Percentiles rank a stretch among this genome's conserved stretches.
These are phyloP conservation scores for Erythrocebus patas DNA, from an alignment of 2,113 vertebrate species.

Conservation along the genomic window DNA sequence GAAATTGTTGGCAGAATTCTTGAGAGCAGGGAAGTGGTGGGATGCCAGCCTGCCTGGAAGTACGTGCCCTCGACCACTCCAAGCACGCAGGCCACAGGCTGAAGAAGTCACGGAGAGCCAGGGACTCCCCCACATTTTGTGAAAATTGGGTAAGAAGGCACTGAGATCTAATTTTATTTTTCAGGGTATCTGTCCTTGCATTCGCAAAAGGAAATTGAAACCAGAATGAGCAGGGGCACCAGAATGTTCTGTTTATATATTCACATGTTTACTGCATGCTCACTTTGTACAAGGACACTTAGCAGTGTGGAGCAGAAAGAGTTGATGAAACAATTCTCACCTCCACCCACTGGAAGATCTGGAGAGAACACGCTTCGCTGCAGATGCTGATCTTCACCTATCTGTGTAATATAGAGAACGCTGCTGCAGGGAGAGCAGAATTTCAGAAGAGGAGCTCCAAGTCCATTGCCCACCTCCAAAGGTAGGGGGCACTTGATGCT, in stretches of 20 bases:
- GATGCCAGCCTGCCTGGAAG: neutral
- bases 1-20: neutral
- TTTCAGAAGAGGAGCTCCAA: neutral
- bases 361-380: fast-evolving
- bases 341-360: fast-evolving
- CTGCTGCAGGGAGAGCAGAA: fast-evolving
- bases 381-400: fast-evolving
- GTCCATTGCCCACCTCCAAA: fast-evolving
- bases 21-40: neutral
- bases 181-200: neutral
- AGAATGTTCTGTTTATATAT: neutral
- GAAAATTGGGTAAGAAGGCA: fast-evolving
- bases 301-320: fast-evolving
- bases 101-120: fast-evolving
- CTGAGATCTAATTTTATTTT: neutral
- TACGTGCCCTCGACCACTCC: neutral
- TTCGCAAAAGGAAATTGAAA: neutral
- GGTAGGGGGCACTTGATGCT: fast-evolving
- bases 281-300: neutral
- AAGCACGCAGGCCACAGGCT: fast-evolving
- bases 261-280: fast-evolving
- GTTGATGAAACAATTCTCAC: fast-evolving
- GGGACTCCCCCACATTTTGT: too few species aligned
- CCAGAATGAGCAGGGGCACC: neutral
- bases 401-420: fast-evolving